These are phyloP conservation scores for Tridacna crocea DNA, from an alignment of 2,888 invertebrate genomes.

Conservation along the genomic window DNA sequence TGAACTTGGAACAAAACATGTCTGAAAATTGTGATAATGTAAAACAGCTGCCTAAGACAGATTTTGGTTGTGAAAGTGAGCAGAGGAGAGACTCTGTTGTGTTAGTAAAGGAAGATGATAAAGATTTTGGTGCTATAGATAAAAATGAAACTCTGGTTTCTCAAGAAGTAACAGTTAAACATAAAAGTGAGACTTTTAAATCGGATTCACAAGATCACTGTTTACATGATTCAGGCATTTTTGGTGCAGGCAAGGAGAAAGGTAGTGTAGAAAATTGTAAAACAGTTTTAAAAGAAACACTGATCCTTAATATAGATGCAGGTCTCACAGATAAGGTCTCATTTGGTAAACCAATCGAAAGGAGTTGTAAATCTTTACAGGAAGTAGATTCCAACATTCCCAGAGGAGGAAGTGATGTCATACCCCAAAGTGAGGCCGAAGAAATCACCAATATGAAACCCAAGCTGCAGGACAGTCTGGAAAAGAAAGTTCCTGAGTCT, in stretches of 20 bases:
- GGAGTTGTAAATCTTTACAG: constrained; percentile 19
- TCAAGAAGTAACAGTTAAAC: background rate
- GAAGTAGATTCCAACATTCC: constrained; percentile 26
- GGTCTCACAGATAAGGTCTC: background rate
- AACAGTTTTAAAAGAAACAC: background rate
- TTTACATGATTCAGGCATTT: background rate
- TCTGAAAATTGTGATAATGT: background rate
- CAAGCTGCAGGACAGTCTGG: constrained; percentile 21
- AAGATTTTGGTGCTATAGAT: background rate
- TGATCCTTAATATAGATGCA: background rate
- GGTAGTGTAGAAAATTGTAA: background rate
- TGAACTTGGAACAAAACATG: background rate
- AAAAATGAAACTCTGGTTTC: background rate
- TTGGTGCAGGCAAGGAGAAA: constrained; percentile 2
- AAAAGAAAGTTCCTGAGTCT: background rate
- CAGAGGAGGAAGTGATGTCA: constrained; percentile 15
- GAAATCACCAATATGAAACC: background rate
- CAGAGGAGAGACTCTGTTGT: background rate
- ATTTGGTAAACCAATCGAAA: background rate
- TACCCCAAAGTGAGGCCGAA: constrained; percentile 12
- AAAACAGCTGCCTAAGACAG: background rate
- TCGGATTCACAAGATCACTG: background rate
- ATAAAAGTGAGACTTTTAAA: background rate
- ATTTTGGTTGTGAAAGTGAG: constrained; percentile 6
- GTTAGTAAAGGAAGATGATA: background rate